Evolutionary conservation across 2,888 invertebrate species (phyloP), one percentile per base, ranked within the genome.

Genomic region (Eristalinus sepulchralis): DNA sequence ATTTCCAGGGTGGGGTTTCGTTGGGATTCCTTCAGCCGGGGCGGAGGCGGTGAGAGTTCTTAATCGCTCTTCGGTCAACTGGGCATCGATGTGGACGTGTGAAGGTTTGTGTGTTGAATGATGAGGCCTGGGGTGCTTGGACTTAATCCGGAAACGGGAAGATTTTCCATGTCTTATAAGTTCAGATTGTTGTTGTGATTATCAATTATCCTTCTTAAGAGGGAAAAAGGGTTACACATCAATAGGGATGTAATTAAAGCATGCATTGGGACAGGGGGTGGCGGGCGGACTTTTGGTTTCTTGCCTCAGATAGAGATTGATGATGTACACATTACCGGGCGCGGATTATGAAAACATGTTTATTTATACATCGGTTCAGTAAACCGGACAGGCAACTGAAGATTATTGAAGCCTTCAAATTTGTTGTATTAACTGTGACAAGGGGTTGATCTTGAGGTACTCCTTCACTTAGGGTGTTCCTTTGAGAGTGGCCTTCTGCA

Each of bases 11-110:
- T 86, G 22, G n/a, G n/a, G n/a, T 47, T 55, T 24, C 27, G 6
- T 47, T 39, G 57, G 59, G 70, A 17, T 68, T 62, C 68, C 27
- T 64, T 60, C 66, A 22, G 57, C 59, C n/a, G n/a, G n/a, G n/a
- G n/a, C n/a, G n/a, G n/a, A n/a, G n/a, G n/a, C n/a, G 75, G 36
- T 9, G 39, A 67, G 33, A 53, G 60, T 76, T 73, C 73, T 79
- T 86, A 86, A 86, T 79, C 86, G 75, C 75, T 75, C 78, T 79
- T 86, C 83, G 86, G 83, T 86, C 83, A 86, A 83, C 75, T 83
- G 83, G 83, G 70, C 82, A 78, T 66, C 5, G 22, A 59, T 31
- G 47, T 60, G 59, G 55, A 47, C 27, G 17, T 17, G 4, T 47
- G 47, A n/a, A 13, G 0, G 36, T 3, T n/a, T 36, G 34, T 11